phyloP scores from a whole-genome alignment of 1,140 invertebrate species.

The Bursaphelenchus mucronatus region DNA sequence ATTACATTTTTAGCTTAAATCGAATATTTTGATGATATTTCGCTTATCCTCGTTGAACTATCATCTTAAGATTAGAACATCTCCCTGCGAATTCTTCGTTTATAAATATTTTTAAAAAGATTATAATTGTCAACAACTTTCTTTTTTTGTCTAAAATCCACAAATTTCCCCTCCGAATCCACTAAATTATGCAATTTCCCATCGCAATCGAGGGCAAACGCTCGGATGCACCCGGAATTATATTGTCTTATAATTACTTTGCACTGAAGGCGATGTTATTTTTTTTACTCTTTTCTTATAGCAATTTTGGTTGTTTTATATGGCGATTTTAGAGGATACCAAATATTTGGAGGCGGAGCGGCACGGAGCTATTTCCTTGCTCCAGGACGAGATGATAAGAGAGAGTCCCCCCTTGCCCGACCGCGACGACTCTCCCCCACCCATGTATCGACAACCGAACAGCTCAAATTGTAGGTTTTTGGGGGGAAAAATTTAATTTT shows the following conservation, averaged over 20 bases:
- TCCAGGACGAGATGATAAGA: conserved; percentile 58
- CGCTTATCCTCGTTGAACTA: too few species aligned
- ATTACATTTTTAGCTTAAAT: not conserved
- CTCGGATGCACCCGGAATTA: too few species aligned
- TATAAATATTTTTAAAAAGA: too few species aligned
- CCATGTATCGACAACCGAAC: conserved; percentile 47
- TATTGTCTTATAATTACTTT: not conserved
- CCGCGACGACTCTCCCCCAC: conserved; percentile 56
- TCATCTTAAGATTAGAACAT: too few species aligned
- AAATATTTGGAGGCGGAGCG: conserved; percentile 60
- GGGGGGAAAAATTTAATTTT: too few species aligned
- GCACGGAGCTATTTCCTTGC: conserved; percentile 48
- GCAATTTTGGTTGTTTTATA: not conserved
- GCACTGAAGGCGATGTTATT: conserved; percentile 1
- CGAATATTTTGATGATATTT: too few species aligned
- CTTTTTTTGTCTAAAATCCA: too few species aligned
- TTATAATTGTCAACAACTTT: too few species aligned
- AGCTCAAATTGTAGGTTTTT: conserved; percentile 39
- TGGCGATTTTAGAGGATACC: conserved; percentile 26
- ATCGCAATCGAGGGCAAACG: too few species aligned
- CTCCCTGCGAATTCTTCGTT: too few species aligned
- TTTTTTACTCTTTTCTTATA: not conserved
- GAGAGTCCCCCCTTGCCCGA: conserved; percentile 58
- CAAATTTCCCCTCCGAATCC: not conserved
- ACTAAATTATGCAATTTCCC: not conserved